A percentile compares a stretch with the other conserved stretches of the same genome.
phyloP scores from a whole-genome alignment of 2,888 invertebrate genomes.

The Ceriagrion tenellum region DNA sequence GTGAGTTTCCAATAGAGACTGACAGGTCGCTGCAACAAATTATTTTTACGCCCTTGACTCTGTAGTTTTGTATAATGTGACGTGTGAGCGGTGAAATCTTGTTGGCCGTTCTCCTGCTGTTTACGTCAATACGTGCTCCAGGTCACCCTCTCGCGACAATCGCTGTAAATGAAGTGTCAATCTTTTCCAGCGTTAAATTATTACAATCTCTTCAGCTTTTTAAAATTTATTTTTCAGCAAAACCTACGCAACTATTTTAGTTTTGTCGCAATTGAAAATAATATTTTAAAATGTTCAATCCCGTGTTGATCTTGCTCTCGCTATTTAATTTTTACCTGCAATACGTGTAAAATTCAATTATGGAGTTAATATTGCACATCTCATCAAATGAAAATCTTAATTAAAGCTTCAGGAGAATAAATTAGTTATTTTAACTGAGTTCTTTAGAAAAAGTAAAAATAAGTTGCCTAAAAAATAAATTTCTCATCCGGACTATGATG shows the following conservation, averaged over 20 bases:
- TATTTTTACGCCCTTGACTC: not conserved
- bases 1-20: not conserved
- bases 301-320: no score
- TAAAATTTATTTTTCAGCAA: not conserved
- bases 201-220: not conserved
- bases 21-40: not conserved
- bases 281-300: no score
- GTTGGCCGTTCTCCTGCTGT: not conserved
- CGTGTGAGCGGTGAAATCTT: not conserved
- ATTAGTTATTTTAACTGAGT: no score
- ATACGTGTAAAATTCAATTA: no score
- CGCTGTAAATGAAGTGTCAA: constrained; percentile 18
- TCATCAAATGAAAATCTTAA: no score
- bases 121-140: not conserved
- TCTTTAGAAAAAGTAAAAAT: no score
- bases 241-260: not conserved
- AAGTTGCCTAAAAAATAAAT: no score
- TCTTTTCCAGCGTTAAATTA: not conserved
- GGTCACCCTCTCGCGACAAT: not conserved
- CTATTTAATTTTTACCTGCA: no score
- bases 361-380: no score
- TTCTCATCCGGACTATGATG: no score
- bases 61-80: constrained; percentile 1
- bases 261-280: no score
- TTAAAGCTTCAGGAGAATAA: no score